Percentiles rank a stretch among this genome's conserved stretches.
phyloP scores from a whole-genome alignment of 2,797 vertebrate species.

The Xenentodon cancila region DNA sequence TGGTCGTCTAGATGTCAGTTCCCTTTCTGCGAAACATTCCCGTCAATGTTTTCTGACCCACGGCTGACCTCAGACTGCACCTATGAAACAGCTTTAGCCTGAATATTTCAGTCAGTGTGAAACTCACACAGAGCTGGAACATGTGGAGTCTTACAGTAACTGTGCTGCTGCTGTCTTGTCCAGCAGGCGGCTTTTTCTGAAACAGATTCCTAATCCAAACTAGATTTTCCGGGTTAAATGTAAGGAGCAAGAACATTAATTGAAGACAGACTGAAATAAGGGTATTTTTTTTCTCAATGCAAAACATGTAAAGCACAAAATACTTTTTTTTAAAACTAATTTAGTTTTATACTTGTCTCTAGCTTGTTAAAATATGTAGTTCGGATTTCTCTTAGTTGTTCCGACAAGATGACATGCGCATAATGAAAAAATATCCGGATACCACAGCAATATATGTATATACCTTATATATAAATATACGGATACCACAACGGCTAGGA shows the following conservation, averaged over 20 bases:
- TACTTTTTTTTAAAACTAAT: too few relatives aligned
- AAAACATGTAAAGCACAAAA: too few relatives aligned
- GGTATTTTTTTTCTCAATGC: too few relatives aligned
- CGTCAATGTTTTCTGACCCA: background rate
- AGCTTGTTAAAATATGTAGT: too few relatives aligned
- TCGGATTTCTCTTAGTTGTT: too few relatives aligned
- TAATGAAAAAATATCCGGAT: too few relatives aligned
- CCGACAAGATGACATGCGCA: too few relatives aligned
- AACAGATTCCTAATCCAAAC: background rate
- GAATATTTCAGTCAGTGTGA: background rate
- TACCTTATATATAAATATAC: too few relatives aligned
- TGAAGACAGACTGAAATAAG: too few relatives aligned
- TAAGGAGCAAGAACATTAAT: background rate
- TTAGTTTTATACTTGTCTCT: too few relatives aligned
- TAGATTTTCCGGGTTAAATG: background rate
- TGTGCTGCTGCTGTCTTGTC: background rate
- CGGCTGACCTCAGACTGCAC: slow-evolving; percentile 4
- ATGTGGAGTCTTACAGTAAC: background rate
- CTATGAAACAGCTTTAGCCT: background rate
- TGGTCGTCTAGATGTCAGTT: background rate
- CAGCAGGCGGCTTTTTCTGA: background rate
- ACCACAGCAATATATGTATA: too few relatives aligned
- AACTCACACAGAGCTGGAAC: background rate
- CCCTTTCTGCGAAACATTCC: background rate
- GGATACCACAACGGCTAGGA: too few relatives aligned